A percentile compares a stretch with the other conserved stretches of the same genome.
Conservation (phyloP, 2,113 vertebrate genomes). For the Mormyrus iriodes region DNA sequence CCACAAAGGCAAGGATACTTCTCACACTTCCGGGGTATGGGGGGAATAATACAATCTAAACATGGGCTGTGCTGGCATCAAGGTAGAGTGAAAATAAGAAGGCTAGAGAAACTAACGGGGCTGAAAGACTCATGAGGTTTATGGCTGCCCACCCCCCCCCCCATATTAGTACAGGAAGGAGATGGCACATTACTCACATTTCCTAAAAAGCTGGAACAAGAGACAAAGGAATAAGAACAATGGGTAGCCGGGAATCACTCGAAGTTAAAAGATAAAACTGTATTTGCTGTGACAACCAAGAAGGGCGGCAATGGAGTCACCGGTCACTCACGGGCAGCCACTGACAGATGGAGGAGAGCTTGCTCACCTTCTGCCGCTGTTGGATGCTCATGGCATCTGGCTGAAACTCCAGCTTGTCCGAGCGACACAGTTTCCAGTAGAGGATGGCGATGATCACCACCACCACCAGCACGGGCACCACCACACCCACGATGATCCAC, state of each 20-base stretch:
- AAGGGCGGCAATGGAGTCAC: not conserved
- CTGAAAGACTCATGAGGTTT: constrained; percentile 23
- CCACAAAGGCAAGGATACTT: not conserved
- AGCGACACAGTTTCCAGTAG: constrained; percentile 96
- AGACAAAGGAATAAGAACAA: not conserved
- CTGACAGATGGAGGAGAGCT: not conserved
- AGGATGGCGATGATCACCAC: constrained; percentile 82
- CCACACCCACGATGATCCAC: constrained; percentile 90
- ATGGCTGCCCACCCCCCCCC: not conserved
- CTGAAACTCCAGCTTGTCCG: constrained; percentile 95
- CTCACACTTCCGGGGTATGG: not conserved
- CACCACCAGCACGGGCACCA: constrained; percentile 81
- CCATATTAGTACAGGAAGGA: not conserved
- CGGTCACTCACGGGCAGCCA: not conserved
- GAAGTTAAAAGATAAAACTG: not conserved
- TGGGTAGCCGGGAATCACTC: not conserved
- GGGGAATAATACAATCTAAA: not conserved
- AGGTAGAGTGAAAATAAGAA: constrained; percentile 24
- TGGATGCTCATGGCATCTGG: constrained; percentile 87
- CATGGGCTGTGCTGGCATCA: constrained; percentile 4
- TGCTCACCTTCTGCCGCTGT: constrained; percentile 88
- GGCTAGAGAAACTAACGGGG: constrained; percentile 19
- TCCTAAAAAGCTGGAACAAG: not conserved
- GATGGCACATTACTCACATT: not conserved
- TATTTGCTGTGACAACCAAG: not conserved